These are phyloP conservation scores for Philypnodon macrostomus DNA, from an alignment of 2,797 vertebrate genomes.

Conservation along the genomic window DNA sequence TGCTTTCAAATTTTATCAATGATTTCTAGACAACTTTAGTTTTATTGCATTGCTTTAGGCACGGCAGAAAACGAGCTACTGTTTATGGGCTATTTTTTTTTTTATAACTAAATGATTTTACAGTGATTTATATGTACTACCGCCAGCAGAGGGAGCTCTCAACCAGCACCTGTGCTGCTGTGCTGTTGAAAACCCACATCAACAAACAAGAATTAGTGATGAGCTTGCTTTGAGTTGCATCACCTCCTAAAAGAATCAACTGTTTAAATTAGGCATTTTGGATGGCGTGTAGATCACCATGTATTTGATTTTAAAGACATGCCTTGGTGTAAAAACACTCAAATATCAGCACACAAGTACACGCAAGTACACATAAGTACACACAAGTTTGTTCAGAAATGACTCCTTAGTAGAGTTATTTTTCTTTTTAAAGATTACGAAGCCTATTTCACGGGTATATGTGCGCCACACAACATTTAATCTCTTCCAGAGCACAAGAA, in stretches of 20 bases:
- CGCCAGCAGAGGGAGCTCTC: conserved; percentile 60
- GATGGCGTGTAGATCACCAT: conserved; percentile 42
- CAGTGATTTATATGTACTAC: too few relatives aligned
- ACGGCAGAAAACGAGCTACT: too few relatives aligned
- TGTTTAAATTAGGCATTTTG: conserved; percentile 54
- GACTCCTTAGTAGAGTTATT: conserved; percentile 11
- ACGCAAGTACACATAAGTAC: conserved; percentile 22
- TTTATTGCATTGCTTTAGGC: too few relatives aligned
- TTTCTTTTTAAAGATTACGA: conserved; percentile 46
- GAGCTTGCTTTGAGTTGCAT: conserved; percentile 64
- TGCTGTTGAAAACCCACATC: too few relatives aligned
- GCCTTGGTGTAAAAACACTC: conserved; percentile 16
- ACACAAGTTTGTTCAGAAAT: conserved; percentile 52
- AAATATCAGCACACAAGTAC: too few relatives aligned
- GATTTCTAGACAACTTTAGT: too few relatives aligned
- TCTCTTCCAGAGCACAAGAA: conserved; percentile 27
- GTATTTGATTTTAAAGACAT: conserved; percentile 33
- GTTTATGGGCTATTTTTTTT: too few relatives aligned
- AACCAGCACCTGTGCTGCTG: conserved; percentile 10
- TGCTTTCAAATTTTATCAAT: too few relatives aligned
- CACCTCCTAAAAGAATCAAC: conserved; percentile 61
- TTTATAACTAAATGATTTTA: too few relatives aligned
- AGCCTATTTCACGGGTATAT: conserved; percentile 54
- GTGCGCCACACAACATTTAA: conserved; percentile 32
- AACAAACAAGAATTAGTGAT: rapidly evolving